phyloP scores from a whole-genome alignment of 2,888 invertebrate species.

The Azorinus chamasolen region DNA sequence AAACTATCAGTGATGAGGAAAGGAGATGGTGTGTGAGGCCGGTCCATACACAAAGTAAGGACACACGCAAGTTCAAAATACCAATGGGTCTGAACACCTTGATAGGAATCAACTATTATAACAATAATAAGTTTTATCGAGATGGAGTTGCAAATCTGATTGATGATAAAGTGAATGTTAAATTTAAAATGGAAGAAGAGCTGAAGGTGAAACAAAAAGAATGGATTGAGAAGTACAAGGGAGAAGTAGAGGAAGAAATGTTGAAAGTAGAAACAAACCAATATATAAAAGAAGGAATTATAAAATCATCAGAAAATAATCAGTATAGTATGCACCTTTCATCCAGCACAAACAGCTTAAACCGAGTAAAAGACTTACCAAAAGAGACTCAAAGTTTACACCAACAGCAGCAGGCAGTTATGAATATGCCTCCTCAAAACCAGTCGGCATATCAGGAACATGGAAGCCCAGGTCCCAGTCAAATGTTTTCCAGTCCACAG shows the following conservation, averaged over 20 bases:
- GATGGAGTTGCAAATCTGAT: conserved; percentile 69
- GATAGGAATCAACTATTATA: conserved; percentile 76
- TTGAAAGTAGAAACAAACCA: conserved; percentile 36
- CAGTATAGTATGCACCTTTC: too few relatives aligned
- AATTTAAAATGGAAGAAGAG: conserved; percentile 38
- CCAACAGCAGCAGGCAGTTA: too few relatives aligned
- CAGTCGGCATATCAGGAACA: too few relatives aligned
- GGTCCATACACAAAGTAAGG: conserved; percentile 69
- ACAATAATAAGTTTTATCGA: conserved; percentile 72
- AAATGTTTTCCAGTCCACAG: too few relatives aligned
- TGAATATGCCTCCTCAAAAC: too few relatives aligned
- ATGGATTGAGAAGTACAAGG: conserved; percentile 48
- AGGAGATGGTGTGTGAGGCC: conserved; percentile 80
- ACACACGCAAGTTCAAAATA: conserved; percentile 50
- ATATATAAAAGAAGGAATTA: conserved; percentile 9
- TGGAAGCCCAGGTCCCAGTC: too few relatives aligned
- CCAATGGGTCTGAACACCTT: conserved; percentile 76
- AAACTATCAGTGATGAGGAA: conserved; percentile 71
- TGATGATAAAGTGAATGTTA: conserved; percentile 64
- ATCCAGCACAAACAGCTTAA: conserved; percentile 7
- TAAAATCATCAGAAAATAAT: not conserved
- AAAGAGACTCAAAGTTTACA: not conserved
- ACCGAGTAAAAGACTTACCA: conserved; percentile 4
- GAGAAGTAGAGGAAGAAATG: conserved; percentile 19
- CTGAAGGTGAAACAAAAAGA: conserved; percentile 46